Base-by-base conservation (phyloP, 2,113 vertebrate species). In the Pollachius pollachius region DNA sequence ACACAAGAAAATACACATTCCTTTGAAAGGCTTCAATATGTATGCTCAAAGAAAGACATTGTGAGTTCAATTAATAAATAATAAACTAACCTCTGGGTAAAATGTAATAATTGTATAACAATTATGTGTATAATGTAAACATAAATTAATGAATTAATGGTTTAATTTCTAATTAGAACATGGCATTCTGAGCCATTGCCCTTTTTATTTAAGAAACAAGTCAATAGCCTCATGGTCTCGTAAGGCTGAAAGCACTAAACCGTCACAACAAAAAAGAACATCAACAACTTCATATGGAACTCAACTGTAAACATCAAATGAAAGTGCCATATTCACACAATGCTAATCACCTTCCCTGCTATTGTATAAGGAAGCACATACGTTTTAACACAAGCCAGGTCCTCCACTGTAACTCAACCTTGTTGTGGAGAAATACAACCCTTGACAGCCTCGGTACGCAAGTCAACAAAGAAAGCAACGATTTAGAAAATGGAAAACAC, bases 401-500 rank as follows among this genome's bases (percentile, higher is more conserved):
- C 41, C 58, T 56, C 52, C 41, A 69, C 59, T 79, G 62, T 75
- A 72, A 71, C 30, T 76, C 74, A 88, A 68, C 85, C 81, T 83
- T 75, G 73, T 84, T 74, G 77, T 73, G 70, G 77, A 82, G 78
- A 85, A 83, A 84, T 81, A 79, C 82, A 82, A 87, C 68, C 85
- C 88, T 88, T 87, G 85, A 76, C 71, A 78, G 76, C 74, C 63
- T 70, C 69, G 70, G 76, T 84, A 67, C 74, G 64, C 52, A 63
- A 67, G 19, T 60, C 67, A 76, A 68, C 85, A 13, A 85, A 57
- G 67, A 72, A 61, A 81, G 65, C 82, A 79, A 84, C 79, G 76
- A 69, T 68, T 75, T 71, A 62, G 76, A 86, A 90, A 86, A 90
- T 86, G 18, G 78, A 88, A 88, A 88, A 85, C 76, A 34, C 30